Evolutionary conservation across 2,113 vertebrate species (phyloP).

Genomic region (Mobula birostris): DNA sequence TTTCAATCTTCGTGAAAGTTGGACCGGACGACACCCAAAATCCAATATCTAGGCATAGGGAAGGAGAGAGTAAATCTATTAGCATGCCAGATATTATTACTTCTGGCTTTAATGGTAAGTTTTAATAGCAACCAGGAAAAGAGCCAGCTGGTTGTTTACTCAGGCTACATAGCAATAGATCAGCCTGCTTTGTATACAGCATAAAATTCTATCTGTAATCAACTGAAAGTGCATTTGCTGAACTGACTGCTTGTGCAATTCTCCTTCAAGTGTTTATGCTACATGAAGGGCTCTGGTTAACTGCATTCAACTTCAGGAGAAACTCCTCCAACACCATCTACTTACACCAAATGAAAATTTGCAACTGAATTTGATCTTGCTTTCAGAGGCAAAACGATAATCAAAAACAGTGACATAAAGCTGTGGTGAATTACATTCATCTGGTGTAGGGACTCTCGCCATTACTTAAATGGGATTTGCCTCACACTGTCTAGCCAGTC

Average conservation of each 20-base stretch:
- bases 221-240: conserved; percentile 14
- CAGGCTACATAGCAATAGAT: conserved; percentile 6
- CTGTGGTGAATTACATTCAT: background rate
- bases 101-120: background rate
- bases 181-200: conserved; percentile 12
- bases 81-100: background rate
- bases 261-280: conserved; percentile 22
- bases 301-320: background rate
- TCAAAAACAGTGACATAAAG: conserved; percentile 4
- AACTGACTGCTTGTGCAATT: background rate
- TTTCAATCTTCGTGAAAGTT: too few relatives aligned
- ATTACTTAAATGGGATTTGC: too few relatives aligned
- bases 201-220: background rate
- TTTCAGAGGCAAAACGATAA: background rate
- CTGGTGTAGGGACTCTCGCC: too few relatives aligned
- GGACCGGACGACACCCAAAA: too few relatives aligned
- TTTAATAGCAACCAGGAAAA: background rate
- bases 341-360: conserved; percentile 27
- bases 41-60: too few relatives aligned
- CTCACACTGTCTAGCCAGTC: too few relatives aligned
- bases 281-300: conserved; percentile 1
- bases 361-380: conserved; percentile 1
- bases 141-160: background rate
- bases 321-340: background rate
- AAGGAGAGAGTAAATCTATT: background rate